A percentile compares a stretch with the other conserved stretches of the same genome.
phyloP scores from a whole-genome alignment of 2,888 invertebrate species.

The Lomographa bimaculata region DNA sequence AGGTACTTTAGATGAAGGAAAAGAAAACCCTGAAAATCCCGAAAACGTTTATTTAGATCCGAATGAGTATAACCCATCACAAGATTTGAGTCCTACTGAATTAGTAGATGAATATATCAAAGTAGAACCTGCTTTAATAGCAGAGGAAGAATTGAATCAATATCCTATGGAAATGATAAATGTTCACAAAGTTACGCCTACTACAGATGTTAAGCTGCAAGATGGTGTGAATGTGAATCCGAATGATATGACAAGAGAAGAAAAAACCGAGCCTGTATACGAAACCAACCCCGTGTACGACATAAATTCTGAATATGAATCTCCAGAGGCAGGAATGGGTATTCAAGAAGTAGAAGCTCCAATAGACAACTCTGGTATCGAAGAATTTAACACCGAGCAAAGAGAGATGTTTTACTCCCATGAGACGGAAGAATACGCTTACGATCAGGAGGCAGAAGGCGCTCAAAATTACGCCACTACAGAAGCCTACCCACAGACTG shows the following conservation, averaged over 20 bases:
- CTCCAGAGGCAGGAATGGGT: conserved; percentile 4
- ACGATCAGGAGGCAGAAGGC: conserved; percentile 41
- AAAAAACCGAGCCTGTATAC: conserved; percentile 20
- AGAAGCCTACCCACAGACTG: conserved; percentile 41
- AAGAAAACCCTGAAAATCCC: conserved; percentile 1
- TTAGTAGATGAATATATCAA: conserved; percentile 27
- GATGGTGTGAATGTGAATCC: conserved; percentile 39
- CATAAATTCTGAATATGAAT: conserved; percentile 9
- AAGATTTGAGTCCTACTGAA: conserved; percentile 30
- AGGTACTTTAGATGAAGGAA: conserved; percentile 21
- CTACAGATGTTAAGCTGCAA: conserved; percentile 31
- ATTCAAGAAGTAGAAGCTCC: conserved; percentile 14
- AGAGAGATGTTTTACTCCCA: conserved; percentile 62
- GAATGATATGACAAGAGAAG: conserved; percentile 24
- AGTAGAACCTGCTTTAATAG: conserved; percentile 20
- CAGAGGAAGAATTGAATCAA: conserved; percentile 20
- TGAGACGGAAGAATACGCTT: conserved; percentile 38
- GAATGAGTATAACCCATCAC: conserved; percentile 27
- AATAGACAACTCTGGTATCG: conserved; percentile 39
- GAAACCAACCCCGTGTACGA: conserved; percentile 5
- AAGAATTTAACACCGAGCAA: conserved; percentile 59
- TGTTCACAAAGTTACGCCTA: conserved; percentile 38
- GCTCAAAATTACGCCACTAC: conserved; percentile 37
- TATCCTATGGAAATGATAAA: conserved; percentile 37
- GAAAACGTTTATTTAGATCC: conserved; percentile 32